Evolutionary conservation across 2,888 invertebrate genomes (phyloP).

Genomic region (Galerucella nymphaeae): DNA sequence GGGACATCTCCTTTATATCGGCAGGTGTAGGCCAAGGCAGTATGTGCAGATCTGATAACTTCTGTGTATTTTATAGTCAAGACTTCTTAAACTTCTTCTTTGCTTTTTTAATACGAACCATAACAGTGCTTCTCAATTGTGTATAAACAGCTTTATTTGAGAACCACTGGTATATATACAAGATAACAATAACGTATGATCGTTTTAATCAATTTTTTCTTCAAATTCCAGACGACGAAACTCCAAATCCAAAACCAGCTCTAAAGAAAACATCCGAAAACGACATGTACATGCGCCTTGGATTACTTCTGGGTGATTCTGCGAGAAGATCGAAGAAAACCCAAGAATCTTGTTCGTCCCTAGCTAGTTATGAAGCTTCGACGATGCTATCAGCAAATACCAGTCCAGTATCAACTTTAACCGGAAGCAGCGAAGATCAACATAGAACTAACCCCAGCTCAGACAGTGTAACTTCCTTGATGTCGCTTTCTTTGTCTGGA

Average conservation of each 20-base stretch:
- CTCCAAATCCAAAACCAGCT: constrained; percentile 71
- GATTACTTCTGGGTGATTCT: constrained; percentile 81
- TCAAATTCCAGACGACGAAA: constrained; percentile 75
- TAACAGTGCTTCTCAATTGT: not conserved
- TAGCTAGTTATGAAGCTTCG: constrained; percentile 70
- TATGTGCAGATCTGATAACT: too few species aligned
- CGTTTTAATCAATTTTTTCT: too few species aligned
- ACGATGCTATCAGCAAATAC: constrained; percentile 83
- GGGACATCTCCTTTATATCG: too few species aligned
- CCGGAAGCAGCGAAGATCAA: constrained; percentile 82
- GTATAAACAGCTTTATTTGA: too few species aligned
- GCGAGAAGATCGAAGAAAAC: constrained; percentile 60
- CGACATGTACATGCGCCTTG: constrained; percentile 85
- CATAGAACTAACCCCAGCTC: constrained; percentile 70
- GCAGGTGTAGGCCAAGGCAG: too few species aligned
- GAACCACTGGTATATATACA: too few species aligned
- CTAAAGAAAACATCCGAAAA: constrained; percentile 74
- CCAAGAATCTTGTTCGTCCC: constrained; percentile 63
- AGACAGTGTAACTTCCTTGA: constrained; percentile 80
- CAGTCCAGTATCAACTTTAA: constrained; percentile 89
- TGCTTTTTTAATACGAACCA: not conserved
- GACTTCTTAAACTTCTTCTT: too few species aligned
- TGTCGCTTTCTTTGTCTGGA: constrained; percentile 81
- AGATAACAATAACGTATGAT: too few species aligned
- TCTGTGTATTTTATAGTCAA: too few species aligned